These are phyloP conservation scores for Hirtodrosophila cameraria DNA, from an alignment of 2,888 invertebrate species.

Conservation along the genomic window DNA sequence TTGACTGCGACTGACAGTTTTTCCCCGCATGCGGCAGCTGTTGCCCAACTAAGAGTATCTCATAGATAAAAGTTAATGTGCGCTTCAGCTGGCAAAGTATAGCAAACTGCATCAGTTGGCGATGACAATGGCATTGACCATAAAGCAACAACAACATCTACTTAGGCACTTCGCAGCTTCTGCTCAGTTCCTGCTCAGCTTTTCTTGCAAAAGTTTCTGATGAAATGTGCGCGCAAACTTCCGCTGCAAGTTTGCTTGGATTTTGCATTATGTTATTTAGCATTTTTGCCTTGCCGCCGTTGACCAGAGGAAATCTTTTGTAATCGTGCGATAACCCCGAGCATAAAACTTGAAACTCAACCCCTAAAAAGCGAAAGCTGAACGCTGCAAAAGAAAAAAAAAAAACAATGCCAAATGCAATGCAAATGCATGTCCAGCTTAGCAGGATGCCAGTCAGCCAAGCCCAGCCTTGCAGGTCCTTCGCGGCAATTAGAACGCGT, in stretches of 20 bases:
- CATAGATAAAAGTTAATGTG: slow-evolving; percentile 65
- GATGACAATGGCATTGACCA: slow-evolving; percentile 10
- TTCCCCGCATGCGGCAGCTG: slow-evolving; percentile 38
- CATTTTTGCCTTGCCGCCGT: slow-evolving; percentile 17
- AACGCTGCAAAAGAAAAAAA: too few relatives aligned
- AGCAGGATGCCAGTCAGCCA: slow-evolving; percentile 61
- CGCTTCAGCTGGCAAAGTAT: slow-evolving; percentile 16
- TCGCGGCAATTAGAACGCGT: slow-evolving; percentile 72
- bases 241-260: slow-evolving; percentile 62
- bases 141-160: neutral
- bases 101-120: slow-evolving; percentile 44
- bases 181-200: slow-evolving; percentile 1
- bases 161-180: neutral
- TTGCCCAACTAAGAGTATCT: slow-evolving; percentile 54
- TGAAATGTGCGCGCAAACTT: slow-evolving; percentile 50
- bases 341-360: slow-evolving; percentile 71
- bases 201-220: slow-evolving; percentile 5
- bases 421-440: slow-evolving; percentile 78
- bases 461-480: slow-evolving; percentile 63
- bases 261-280: slow-evolving; percentile 46
- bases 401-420: slow-evolving; percentile 57
- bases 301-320: slow-evolving; percentile 79
- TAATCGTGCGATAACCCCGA: slow-evolving; percentile 79
- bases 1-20: slow-evolving; percentile 28
- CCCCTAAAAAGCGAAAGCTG: slow-evolving; percentile 51